A percentile compares a stretch with the other conserved stretches of the same genome.
These are phyloP conservation scores for Dromaius novaehollandiae DNA, from an alignment of 2,113 vertebrate genomes.

Conservation along the genomic window DNA sequence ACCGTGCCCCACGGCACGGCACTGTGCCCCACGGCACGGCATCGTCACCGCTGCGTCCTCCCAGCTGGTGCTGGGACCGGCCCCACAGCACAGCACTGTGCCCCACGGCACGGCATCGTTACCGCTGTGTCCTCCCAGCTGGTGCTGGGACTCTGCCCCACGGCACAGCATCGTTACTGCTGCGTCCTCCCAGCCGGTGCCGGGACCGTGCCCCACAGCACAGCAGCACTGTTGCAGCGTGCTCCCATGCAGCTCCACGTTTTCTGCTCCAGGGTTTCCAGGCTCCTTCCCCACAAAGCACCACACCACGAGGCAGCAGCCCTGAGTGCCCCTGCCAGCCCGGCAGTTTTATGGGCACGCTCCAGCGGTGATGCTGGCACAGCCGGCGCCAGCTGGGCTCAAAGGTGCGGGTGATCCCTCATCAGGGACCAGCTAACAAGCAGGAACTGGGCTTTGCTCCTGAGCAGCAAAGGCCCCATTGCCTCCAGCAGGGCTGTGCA, in stretches of 20 bases:
- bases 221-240: no score
- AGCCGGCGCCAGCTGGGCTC: neutral
- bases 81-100: no score
- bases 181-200: neutral
- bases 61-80: no score
- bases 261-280: rapidly evolving
- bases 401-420: neutral
- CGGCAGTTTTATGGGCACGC: neutral
- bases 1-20: neutral
- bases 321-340: rapidly evolving
- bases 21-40: neutral
- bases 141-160: neutral
- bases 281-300: rapidly evolving
- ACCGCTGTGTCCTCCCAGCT: no score
- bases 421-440: rapidly evolving
- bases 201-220: neutral
- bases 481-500: no score
- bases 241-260: rapidly evolving
- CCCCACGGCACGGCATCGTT: no score
- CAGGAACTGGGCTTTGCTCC: neutral
- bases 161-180: no score
- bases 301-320: rapidly evolving
- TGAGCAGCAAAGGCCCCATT: no score
- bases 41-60: no score
- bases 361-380: neutral